Percentiles rank a stretch among this genome's conserved stretches.
Evolutionary conservation across 2,888 invertebrate genomes (phyloP).

Genomic region (Cacoxenus indagator): DNA sequence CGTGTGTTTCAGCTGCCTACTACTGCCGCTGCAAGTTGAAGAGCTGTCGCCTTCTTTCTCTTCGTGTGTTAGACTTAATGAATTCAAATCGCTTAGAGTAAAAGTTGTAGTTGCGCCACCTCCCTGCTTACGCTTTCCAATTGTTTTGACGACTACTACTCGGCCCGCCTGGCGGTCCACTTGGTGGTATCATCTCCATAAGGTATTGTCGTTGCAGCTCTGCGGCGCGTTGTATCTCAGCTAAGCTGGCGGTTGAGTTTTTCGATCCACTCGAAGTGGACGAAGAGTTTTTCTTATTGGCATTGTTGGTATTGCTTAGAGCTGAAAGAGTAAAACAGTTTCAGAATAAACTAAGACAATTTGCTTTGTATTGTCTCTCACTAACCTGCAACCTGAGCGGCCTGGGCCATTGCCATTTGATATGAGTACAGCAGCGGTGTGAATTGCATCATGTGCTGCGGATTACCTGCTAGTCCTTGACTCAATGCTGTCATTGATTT

Average conservation of each 20-base stretch:
- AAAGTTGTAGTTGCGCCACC: conserved; percentile 30
- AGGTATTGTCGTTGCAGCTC: conserved; percentile 95
- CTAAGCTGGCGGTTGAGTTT: conserved; percentile 71
- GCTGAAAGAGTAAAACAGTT: no score
- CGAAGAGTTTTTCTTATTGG: conserved; percentile 64
- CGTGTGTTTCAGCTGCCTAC: no score
- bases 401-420: conserved; percentile 88
- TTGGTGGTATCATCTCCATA: conserved; percentile 92
- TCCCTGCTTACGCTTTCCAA: conserved; percentile 68
- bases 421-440: conserved; percentile 90
- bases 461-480: conserved; percentile 71
- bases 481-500: conserved; percentile 68
- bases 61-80: neutral
- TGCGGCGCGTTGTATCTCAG: conserved; percentile 87
- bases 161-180: conserved; percentile 66
- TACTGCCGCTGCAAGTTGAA: no score
- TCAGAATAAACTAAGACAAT: neutral
- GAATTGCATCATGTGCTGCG: conserved; percentile 91
- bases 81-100: conserved; percentile 43
- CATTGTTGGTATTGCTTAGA: conserved; percentile 54
- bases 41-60: no score
- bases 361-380: no score
- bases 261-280: conserved; percentile 59
- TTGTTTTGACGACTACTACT: conserved; percentile 71
- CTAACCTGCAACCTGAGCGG: conserved; percentile 72